Conservation (phyloP, 1,140 invertebrate species). For the Eupeodes corollae region DNA sequence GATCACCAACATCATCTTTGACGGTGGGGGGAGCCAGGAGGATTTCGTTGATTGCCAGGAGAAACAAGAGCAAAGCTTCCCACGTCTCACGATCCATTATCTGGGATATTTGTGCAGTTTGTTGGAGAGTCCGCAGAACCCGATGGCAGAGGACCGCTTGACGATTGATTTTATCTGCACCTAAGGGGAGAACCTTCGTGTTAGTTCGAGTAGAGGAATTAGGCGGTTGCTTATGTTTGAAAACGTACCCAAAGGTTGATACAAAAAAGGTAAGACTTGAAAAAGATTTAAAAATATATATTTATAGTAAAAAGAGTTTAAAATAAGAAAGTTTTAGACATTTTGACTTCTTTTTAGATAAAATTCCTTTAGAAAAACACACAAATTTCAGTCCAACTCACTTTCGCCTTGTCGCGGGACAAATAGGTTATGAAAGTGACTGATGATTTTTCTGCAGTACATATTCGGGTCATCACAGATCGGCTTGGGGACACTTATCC, state of each 20-base stretch:
- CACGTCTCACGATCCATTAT: slow-evolving; percentile 77
- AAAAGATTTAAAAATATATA: slow-evolving; percentile 8
- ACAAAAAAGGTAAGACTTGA: slow-evolving; percentile 79
- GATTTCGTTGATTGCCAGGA: slow-evolving; percentile 87
- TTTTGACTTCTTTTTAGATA: too few relatives aligned
- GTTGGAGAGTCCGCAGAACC: slow-evolving; percentile 78
- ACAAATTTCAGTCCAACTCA: slow-evolving; percentile 39
- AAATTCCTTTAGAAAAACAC: background rate
- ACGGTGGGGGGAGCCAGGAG: slow-evolving; percentile 82
- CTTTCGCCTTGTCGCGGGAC: slow-evolving; percentile 85
- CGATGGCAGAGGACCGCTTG: slow-evolving; percentile 93
- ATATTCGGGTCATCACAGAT: slow-evolving; percentile 81
- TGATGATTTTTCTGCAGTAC: slow-evolving; percentile 83
- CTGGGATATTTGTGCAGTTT: slow-evolving; percentile 69
- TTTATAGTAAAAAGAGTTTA: background rate
- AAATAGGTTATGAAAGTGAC: slow-evolving; percentile 91
- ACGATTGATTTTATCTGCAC: slow-evolving; percentile 76
- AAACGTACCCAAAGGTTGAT: slow-evolving; percentile 70
- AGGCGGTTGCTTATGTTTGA: background rate
- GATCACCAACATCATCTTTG: slow-evolving; percentile 88
- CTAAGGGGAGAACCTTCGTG: slow-evolving; percentile 40
- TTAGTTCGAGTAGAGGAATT: background rate
- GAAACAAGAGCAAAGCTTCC: slow-evolving; percentile 78
- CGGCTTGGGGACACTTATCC: slow-evolving; percentile 72
- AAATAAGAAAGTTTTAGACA: too few relatives aligned